Evolutionary conservation across 2,797 vertebrate species (phyloP).

Genomic region (Moxostoma hubbsi): DNA sequence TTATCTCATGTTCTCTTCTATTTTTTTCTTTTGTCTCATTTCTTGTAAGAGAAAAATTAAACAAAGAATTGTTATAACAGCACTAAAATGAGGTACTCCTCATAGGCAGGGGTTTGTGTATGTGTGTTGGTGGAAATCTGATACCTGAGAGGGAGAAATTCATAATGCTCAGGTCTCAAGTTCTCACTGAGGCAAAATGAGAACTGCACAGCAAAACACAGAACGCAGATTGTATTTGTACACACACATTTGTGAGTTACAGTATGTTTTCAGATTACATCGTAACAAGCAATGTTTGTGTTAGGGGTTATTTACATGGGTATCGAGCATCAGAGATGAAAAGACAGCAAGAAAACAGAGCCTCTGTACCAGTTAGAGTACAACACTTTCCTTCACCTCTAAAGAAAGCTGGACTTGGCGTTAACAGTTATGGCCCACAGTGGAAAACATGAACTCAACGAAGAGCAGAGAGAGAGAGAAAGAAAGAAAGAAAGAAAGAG

Average conservation of each 20-base stretch:
- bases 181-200: slow-evolving; percentile 55
- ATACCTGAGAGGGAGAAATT: slow-evolving; percentile 61
- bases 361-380: not conserved
- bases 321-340: not conserved
- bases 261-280: slow-evolving; percentile 23
- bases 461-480: not conserved
- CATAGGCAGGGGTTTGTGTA: slow-evolving; percentile 41
- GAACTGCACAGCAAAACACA: slow-evolving; percentile 49
- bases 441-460: not conserved
- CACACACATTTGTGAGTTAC: slow-evolving; percentile 31
- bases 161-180: slow-evolving; percentile 59
- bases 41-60: slow-evolving; percentile 18
- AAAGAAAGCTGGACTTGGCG: slow-evolving; percentile 3
- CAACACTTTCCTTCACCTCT: not conserved
- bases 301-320: not conserved
- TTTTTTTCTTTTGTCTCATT: not conserved
- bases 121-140: slow-evolving; percentile 53
- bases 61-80: slow-evolving; percentile 23
- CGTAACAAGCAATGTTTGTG: slow-evolving; percentile 25
- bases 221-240: slow-evolving; percentile 42
- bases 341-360: not conserved
- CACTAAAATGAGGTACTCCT: slow-evolving; percentile 29
- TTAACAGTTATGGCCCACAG: not conserved
- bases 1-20: slow-evolving; percentile 22
- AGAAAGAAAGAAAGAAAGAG: not conserved